A percentile compares a stretch with the other conserved stretches of the same genome.
Conservation (phyloP, 1,140 invertebrate genomes). For the Drosophila triauraria region DNA sequence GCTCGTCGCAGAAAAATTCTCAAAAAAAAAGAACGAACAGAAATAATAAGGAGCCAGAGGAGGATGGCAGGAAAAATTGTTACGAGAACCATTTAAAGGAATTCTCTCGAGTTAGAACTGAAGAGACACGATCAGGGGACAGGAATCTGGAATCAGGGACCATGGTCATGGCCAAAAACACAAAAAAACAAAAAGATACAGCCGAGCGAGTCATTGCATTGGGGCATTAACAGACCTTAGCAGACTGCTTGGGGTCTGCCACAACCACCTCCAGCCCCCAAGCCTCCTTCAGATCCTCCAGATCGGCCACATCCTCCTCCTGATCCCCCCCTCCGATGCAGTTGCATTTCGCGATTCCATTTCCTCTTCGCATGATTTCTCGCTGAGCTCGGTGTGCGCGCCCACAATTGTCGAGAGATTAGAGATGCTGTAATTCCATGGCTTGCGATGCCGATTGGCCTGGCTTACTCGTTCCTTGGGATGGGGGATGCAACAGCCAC, state of each 20-base stretch:
- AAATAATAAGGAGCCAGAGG: conserved; percentile 37
- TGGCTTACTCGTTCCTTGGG: conserved; percentile 17
- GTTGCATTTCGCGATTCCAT: conserved; percentile 76
- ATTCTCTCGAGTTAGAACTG: conserved; percentile 75
- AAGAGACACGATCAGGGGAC: conserved; percentile 66
- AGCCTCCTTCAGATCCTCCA: background rate
- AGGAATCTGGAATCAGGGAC: conserved; percentile 37
- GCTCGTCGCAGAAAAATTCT: conserved; percentile 31
- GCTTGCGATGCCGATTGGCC: conserved; percentile 58
- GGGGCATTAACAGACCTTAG: conserved; percentile 61
- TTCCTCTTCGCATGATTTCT: conserved; percentile 77
- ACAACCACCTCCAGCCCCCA: conserved; percentile 7
- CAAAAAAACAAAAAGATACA: conserved; percentile 28
- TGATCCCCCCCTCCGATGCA: conserved; percentile 31
- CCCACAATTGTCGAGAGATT: conserved; percentile 84
- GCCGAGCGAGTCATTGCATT: conserved; percentile 23
- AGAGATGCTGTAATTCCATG: conserved; percentile 80
- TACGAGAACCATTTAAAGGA: conserved; percentile 80
- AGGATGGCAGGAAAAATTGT: conserved; percentile 55
- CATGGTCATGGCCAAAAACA: conserved; percentile 62
- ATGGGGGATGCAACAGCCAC: conserved; percentile 21
- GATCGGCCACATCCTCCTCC: background rate
- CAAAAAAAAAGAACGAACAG: conserved; percentile 26
- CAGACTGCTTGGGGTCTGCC: conserved; percentile 83
- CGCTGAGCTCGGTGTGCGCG: conserved; percentile 63